Evolutionary conservation across 2,113 vertebrate genomes (phyloP).

Genomic region (Bubo bubo): DNA sequence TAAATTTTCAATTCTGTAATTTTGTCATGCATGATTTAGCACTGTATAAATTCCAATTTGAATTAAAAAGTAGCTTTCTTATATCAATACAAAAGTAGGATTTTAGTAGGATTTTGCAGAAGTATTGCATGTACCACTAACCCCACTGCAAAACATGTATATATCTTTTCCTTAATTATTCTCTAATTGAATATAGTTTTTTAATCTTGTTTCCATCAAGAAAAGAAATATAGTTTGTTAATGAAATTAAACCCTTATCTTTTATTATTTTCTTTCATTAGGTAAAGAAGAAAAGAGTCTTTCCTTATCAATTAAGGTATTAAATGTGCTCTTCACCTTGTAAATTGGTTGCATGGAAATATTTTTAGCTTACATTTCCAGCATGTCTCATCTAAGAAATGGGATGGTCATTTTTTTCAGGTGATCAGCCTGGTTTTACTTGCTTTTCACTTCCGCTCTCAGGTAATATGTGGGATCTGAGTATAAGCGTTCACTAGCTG

Average conservation of each 20-base stretch:
- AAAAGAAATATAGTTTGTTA: not conserved
- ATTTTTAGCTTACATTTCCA: not conserved
- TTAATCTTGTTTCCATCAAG: not conserved
- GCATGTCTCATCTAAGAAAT: not conserved
- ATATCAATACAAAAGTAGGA: not conserved
- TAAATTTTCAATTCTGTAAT: not conserved
- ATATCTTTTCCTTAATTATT: not conserved
- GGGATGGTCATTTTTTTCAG: not conserved
- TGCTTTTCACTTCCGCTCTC: not conserved
- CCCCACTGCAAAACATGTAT: not conserved
- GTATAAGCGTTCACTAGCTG: not conserved
- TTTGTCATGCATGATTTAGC: not conserved
- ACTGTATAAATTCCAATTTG: not conserved
- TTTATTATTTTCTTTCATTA: not conserved
- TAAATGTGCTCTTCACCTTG: not conserved
- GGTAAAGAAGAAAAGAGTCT: not conserved
- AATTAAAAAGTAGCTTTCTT: not conserved
- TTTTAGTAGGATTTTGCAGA: not conserved
- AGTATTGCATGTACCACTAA: not conserved
- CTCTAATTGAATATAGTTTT: not conserved
- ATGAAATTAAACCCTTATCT: not conserved
- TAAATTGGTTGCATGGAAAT: not conserved
- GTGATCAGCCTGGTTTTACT: not conserved
- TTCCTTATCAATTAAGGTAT: not conserved
- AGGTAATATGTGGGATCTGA: not conserved